Conservation (phyloP, 2,113 vertebrate genomes). For the Mobula hypostoma region DNA sequence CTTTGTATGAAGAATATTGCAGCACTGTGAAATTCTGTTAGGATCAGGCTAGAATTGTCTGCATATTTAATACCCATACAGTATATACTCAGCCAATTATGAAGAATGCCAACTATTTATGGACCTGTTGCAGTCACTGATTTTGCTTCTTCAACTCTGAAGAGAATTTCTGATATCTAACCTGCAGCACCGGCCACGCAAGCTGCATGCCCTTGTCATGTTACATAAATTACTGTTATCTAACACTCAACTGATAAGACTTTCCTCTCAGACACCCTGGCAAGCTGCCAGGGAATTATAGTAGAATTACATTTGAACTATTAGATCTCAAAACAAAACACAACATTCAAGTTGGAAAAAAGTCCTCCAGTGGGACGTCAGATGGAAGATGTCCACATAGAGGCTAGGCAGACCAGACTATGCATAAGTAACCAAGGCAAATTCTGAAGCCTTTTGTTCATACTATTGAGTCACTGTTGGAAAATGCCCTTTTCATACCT, state of each 20-base stretch:
- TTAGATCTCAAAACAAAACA: background rate
- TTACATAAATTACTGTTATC: background rate
- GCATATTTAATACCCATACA: background rate
- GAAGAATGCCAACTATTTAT: background rate
- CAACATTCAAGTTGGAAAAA: background rate
- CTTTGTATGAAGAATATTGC: background rate
- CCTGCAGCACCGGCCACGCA: background rate
- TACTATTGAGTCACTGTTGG: background rate
- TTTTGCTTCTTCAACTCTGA: background rate
- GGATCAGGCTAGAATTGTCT: background rate
- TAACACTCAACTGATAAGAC: background rate
- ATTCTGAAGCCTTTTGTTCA: background rate
- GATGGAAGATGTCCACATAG: background rate
- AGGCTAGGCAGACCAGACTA: background rate
- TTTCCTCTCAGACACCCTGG: background rate
- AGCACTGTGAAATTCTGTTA: background rate
- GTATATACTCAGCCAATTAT: background rate
- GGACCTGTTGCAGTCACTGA: background rate
- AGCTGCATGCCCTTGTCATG: background rate
- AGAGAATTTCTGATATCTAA: background rate
- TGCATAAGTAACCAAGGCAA: background rate
- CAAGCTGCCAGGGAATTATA: constrained; percentile 2
- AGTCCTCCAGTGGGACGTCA: background rate
- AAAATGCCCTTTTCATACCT: background rate
- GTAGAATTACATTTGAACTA: background rate